Base-by-base conservation (phyloP, 2,888 invertebrate species). In the Chirona hameri region DNA sequence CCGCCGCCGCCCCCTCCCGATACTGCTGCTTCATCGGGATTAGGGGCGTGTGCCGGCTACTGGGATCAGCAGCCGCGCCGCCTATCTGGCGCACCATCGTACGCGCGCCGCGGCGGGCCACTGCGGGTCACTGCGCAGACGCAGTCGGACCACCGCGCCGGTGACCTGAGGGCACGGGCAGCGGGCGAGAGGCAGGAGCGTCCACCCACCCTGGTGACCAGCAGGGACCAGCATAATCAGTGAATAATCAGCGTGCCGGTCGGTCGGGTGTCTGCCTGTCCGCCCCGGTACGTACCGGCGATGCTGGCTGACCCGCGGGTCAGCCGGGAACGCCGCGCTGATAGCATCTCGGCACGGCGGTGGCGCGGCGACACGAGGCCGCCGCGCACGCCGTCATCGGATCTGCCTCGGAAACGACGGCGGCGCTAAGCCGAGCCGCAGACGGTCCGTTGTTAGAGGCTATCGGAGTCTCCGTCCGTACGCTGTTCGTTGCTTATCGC, bases 21-120 rank as follows among this genome's bases (percentile, higher is more conserved):
- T 65, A 65, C 65, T 65, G 65, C 65, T 27, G 65, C n/a, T 65
- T 65, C 65, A 65, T 65, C 65, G 65, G 65, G 65, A 65, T 65
- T 65, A 65, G 65, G 65, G 65, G 65, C 65, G 65, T 65, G 65
- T 65, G 65, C 65, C 65, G 60, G 65, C 65, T 65, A 65, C 65
- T n/a, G 65, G 65, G 65, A 27, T 65, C 57, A 57, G n/a, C 10
- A 3, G 65, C 72, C 18, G 72, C 29, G 31, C 18, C 14, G n/a
- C 14, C 31, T 29, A 72, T 72, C 72, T 14, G 12, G 27, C 18
- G 29, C 0, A 27, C 72, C 29, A 31, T 31, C 72, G 5, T 18
- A 29, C 72, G 72, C 72, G 18, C 10, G 72, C 18, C 5, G 31
- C 31, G 31, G 29, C 72, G 18, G 72, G 72, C 31, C 72, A 31